phyloP scores from a whole-genome alignment of 2,797 vertebrate species.

The Myotis findleyi region DNA sequence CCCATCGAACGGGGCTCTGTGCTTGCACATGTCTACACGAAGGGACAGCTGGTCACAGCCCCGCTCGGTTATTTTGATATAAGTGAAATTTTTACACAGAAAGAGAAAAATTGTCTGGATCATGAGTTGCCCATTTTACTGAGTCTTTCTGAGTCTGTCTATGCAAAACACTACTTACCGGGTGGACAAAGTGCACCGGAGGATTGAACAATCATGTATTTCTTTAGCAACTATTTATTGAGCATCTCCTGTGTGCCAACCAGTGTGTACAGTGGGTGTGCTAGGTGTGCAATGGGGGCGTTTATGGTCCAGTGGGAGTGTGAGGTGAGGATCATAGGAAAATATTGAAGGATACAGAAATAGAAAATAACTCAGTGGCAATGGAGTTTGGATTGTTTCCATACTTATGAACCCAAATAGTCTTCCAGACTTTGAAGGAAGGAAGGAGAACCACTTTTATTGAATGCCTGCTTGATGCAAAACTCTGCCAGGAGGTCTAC shows the following conservation, averaged over 20 bases:
- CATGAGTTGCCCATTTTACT: constrained; percentile 4
- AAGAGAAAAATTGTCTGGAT: constrained; percentile 48
- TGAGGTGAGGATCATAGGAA: not conserved
- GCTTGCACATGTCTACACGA: constrained; percentile 62
- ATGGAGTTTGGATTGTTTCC: not conserved
- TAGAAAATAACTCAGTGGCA: not conserved
- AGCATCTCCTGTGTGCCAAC: not conserved
- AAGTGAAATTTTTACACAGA: constrained; percentile 62
- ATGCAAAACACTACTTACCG: not conserved
- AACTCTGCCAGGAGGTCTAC: not conserved
- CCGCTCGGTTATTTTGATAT: constrained; percentile 58
- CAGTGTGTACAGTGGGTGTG: not conserved
- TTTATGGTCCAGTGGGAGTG: not conserved
- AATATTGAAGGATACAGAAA: not conserved
- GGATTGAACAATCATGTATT: not conserved
- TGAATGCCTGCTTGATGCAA: not conserved
- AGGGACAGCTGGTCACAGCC: constrained; percentile 71
- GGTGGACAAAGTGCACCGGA: not conserved
- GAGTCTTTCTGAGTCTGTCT: constrained; percentile 46
- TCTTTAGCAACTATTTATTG: not conserved
- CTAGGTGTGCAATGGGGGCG: not conserved
- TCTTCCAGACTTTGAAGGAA: not conserved
- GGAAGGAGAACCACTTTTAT: not conserved
- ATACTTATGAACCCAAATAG: not conserved
- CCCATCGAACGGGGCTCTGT: constrained; percentile 64